Evolutionary conservation across 2,888 invertebrate species (phyloP).

Genomic region (Diplolepis rosae): DNA sequence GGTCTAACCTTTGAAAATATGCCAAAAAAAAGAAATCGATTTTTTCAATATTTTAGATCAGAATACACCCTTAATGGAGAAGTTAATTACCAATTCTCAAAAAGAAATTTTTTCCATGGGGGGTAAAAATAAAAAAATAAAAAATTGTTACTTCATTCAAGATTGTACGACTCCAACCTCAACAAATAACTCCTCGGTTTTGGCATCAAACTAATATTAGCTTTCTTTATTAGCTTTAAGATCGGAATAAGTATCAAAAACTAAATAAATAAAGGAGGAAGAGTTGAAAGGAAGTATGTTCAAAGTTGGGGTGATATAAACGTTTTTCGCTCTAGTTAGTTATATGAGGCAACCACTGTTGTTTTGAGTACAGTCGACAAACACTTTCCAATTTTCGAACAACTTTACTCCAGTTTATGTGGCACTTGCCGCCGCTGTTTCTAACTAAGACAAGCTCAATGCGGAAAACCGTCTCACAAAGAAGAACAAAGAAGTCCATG

Average conservation of each 20-base stretch:
- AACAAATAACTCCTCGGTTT: too few species aligned
- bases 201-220: too few species aligned
- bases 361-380: constrained; percentile 17
- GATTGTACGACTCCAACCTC: too few species aligned
- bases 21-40: too few species aligned
- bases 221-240: too few species aligned
- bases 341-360: constrained; percentile 9
- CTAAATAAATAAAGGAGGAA: background rate
- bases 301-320: background rate
- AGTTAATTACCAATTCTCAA: too few species aligned
- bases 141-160: too few species aligned
- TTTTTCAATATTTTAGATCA: too few species aligned
- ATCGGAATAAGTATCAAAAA: background rate
- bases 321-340: constrained; percentile 3
- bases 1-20: too few species aligned
- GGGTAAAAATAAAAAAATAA: too few species aligned
- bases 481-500: background rate
- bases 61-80: too few species aligned
- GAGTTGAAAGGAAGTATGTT: background rate
- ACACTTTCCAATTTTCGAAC: constrained; percentile 29
- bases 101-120: too few species aligned
- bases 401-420: constrained; percentile 24
- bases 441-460: background rate
- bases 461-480: background rate
- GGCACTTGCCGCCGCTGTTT: background rate